Evolutionary conservation across 2,797 vertebrate genomes (phyloP).

Genomic region (Gallirallus australis): DNA sequence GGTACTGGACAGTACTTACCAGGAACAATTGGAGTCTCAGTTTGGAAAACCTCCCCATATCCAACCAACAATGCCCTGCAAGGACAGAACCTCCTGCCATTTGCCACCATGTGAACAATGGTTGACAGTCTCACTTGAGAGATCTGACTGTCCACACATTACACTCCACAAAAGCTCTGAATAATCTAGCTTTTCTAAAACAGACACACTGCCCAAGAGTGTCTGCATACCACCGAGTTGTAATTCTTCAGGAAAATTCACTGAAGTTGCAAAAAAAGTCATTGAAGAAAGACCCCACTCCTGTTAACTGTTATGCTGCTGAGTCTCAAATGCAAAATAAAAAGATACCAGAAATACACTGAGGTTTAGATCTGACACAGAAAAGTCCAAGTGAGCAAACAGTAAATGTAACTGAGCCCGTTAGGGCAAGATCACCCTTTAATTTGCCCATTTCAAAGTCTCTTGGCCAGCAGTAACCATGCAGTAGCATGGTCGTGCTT

Average conservation of each 20-base stretch:
- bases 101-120: background rate
- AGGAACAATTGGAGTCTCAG: background rate
- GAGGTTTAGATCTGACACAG: background rate
- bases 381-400: background rate
- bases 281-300: background rate
- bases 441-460: background rate
- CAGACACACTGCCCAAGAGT: background rate
- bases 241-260: background rate
- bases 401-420: background rate
- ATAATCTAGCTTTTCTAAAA: background rate
- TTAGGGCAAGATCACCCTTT: background rate
- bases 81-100: background rate
- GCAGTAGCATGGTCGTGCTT: background rate
- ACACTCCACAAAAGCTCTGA: background rate
- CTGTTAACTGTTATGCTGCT: background rate
- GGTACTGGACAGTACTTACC: background rate
- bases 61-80: background rate
- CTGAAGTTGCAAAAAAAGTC: background rate
- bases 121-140: background rate
- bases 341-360: background rate
- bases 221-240: background rate
- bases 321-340: background rate
- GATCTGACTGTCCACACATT: background rate
- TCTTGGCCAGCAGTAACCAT: background rate
- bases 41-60: background rate